phyloP scores from a whole-genome alignment of 2,113 vertebrate genomes.

The Colaptes auratus region DNA sequence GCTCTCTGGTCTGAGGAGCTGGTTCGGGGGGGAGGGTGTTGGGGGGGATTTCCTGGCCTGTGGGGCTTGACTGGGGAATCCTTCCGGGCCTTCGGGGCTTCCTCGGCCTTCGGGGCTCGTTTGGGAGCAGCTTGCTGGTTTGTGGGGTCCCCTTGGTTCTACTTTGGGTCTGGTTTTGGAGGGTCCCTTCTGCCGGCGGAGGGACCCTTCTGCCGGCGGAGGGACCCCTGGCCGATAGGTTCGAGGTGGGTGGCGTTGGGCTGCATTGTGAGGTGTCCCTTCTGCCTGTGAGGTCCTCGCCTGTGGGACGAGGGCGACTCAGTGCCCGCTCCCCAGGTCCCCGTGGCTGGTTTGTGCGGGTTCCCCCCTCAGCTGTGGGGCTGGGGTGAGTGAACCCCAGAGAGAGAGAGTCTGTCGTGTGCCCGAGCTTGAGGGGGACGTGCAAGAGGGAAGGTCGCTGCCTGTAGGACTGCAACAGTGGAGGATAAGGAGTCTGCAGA shows the following conservation, averaged over 20 bases:
- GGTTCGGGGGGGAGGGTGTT: neutral
- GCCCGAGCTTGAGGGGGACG: too few species aligned
- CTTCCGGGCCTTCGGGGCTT: fast-evolving
- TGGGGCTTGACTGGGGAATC: neutral
- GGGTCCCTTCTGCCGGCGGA: too few species aligned
- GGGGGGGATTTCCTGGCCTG: neutral
- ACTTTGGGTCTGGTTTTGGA: neutral
- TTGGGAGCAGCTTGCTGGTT: fast-evolving
- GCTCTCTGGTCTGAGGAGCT: too few species aligned
- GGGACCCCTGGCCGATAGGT: fast-evolving
- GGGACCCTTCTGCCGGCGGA: neutral
- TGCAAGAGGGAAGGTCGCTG: fast-evolving
- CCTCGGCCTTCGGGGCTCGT: too few species aligned
- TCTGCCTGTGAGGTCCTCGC: neutral
- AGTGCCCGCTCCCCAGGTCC: too few species aligned
- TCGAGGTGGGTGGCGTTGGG: neutral
- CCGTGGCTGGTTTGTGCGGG: neutral
- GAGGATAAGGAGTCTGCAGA: too few species aligned
- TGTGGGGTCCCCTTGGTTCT: fast-evolving
- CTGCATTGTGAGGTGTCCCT: neutral
- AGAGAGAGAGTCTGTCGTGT: neutral
- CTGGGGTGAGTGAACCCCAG: neutral
- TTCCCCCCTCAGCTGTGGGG: too few species aligned
- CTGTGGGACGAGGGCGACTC: neutral
- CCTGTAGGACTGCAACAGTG: neutral